These are phyloP conservation scores for Condylostylus longicornis DNA, from an alignment of 1,140 invertebrate species.

Conservation along the genomic window DNA sequence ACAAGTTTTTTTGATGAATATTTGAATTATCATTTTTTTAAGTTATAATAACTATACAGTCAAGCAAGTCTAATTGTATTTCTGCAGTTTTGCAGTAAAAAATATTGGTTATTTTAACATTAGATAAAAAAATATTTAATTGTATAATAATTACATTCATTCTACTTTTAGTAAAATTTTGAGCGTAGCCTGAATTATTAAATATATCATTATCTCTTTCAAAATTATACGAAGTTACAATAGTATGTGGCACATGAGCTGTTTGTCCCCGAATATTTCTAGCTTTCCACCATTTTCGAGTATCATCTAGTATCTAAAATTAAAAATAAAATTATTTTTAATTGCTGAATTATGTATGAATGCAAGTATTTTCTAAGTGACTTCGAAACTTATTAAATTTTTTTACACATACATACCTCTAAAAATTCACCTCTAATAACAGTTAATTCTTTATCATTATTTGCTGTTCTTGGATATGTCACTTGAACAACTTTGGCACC, in stretches of 20 bases:
- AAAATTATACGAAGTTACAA: slow-evolving; percentile 56
- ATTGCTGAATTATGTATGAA: too few species aligned
- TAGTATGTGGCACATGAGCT: slow-evolving; percentile 95
- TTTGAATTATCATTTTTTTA: too few species aligned
- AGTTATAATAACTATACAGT: too few species aligned
- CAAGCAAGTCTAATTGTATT: too few species aligned
- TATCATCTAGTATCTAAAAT: slow-evolving; percentile 76
- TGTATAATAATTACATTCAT: too few species aligned
- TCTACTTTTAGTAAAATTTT: slow-evolving; percentile 14
- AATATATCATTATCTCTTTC: slow-evolving; percentile 42
- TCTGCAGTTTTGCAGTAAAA: too few species aligned
- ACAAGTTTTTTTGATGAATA: too few species aligned
- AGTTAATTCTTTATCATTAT: slow-evolving; percentile 95
- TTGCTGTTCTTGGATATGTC: slow-evolving; percentile 88
- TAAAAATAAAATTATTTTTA: slow-evolving; percentile 7
- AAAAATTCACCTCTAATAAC: slow-evolving; percentile 89
- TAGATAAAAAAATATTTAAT: too few species aligned
- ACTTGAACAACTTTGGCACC: slow-evolving; percentile 80
- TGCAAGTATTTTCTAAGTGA: too few species aligned
- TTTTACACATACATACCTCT: slow-evolving; percentile 46
- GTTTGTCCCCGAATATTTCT: slow-evolving; percentile 73
- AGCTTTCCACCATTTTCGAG: slow-evolving; percentile 97
- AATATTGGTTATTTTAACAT: too few species aligned
- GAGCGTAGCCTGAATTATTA: slow-evolving; percentile 54
- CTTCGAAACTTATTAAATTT: too few species aligned